A percentile compares a stretch with the other conserved stretches of the same genome.
These are phyloP conservation scores for Neuroscelio doddi DNA, from an alignment of 2,888 invertebrate species.

Conservation along the genomic window DNA sequence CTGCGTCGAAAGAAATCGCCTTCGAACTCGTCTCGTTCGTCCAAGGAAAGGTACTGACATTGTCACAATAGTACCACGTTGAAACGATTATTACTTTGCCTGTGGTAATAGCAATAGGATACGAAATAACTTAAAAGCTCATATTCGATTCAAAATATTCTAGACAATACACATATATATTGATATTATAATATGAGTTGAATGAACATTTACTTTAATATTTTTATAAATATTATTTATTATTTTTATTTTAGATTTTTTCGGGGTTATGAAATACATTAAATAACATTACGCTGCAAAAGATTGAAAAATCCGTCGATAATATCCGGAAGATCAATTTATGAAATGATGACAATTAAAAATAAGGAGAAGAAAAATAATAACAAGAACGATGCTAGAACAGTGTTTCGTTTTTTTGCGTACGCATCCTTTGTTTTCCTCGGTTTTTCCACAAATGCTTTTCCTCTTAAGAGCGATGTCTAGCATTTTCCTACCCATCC, in stretches of 20 bases:
- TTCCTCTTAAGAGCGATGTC: slow-evolving; percentile 31
- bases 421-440: slow-evolving; percentile 32
- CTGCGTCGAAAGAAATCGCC: background rate
- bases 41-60: background rate
- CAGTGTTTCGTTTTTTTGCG: slow-evolving; percentile 32
- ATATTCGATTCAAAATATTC: no score
- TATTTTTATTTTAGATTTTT: no score
- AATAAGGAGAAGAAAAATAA: slow-evolving; percentile 15
- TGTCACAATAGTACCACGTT: background rate
- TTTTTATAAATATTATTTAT: no score
- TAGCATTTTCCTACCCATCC: slow-evolving; percentile 29
- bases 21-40: background rate
- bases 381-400: slow-evolving; percentile 19
- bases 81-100: background rate
- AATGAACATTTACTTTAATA: no score
- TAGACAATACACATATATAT: no score
- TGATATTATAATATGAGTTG: background rate
- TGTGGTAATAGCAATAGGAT: background rate
- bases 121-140: no score
- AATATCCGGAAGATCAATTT: slow-evolving; percentile 25
- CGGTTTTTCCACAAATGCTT: slow-evolving; percentile 36
- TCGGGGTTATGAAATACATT: no score
- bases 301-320: slow-evolving; percentile 5
- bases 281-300: background rate
- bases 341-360: slow-evolving; percentile 31